These are phyloP conservation scores for Perizoma flavofasciatum DNA, from an alignment of 2,888 invertebrate genomes.

Conservation along the genomic window DNA sequence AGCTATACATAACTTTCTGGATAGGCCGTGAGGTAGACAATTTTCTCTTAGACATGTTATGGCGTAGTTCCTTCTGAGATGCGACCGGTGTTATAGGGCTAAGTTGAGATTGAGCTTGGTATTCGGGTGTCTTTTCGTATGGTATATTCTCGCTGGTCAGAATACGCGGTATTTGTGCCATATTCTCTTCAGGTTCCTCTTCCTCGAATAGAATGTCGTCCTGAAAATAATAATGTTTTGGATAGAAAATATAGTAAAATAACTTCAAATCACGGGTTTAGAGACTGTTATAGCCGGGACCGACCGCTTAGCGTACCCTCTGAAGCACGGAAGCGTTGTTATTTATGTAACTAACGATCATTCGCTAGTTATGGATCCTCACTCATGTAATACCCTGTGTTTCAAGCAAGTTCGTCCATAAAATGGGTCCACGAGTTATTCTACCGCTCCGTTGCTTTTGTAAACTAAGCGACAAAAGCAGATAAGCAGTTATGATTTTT, in stretches of 20 bases:
- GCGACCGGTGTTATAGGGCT: conserved; percentile 45
- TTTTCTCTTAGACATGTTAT: conserved; percentile 67
- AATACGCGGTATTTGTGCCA: conserved; percentile 25
- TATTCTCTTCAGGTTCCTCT: conserved; percentile 65
- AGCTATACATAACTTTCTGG: conserved; percentile 78
- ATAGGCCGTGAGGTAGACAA: conserved; percentile 65
- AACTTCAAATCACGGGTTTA: too few species aligned
- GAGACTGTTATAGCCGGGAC: too few species aligned
- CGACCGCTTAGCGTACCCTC: conserved; percentile 4
- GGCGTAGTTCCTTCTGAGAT: conserved; percentile 55
- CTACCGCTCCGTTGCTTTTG: too few species aligned
- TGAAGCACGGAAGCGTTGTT: conserved; percentile 2
- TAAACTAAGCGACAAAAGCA: too few species aligned
- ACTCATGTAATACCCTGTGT: too few species aligned
- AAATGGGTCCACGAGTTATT: too few species aligned
- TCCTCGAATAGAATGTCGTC: conserved; percentile 75
- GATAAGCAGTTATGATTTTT: too few species aligned
- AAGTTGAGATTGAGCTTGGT: conserved; percentile 44
- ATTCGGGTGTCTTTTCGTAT: conserved; percentile 47
- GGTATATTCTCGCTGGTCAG: conserved; percentile 43
- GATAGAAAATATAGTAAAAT: background rate
- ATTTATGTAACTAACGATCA: too few species aligned
- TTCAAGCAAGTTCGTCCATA: too few species aligned
- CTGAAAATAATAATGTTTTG: conserved; percentile 48
- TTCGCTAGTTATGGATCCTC: too few species aligned